Evolutionary conservation across 1,140 invertebrate genomes (phyloP), one percentile per base, ranked within the genome.

Genomic region (Sesamia nonagrioides): DNA sequence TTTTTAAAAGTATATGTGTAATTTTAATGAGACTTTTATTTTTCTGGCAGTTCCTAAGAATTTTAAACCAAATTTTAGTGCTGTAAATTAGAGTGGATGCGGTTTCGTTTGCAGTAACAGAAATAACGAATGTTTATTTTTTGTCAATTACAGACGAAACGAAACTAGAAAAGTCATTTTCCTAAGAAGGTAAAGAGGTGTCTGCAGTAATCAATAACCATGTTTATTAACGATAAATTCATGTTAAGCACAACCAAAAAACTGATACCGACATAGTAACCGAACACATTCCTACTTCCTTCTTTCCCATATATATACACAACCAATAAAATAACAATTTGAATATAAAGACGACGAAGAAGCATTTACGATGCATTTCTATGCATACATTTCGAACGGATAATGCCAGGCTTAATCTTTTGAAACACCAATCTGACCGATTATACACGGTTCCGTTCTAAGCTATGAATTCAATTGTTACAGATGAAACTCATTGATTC

Each of bases 381-480:
- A 75, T 63, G 73, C 73, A 75, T 75, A 75, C 18, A 63, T 75
- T 63, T 48, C 27, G 35, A 45, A 63, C 72, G 56, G 56, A 74
- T 37, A 58, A 35, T 40, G 13, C 13, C 21, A 35, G 17, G 9
- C 27, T 79, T 87, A 79, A 83, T 77, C 84, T 86, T 89, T 91
- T 93, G 86, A 91, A 83, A 79, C 80, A 89, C 85, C 84, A 88
- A 88, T 90, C 84, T 86, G 89, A 88, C 86, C 89, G 89, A 94
- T 94, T 94, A 87, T 89, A 73, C 82, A 92, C 82, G 92, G 92
- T 86, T 79, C 81, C 84, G 45, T 82, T 88, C 85, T 79, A 77
- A 88, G 85, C 86, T 82, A 87, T 86, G 85, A 79, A 83, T 80
- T 88, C 91, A 93, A 94, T 93, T 94, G 91, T 90, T 82, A 82